phyloP scores from a whole-genome alignment of 2,797 vertebrate genomes.

The Gadopsis bispinosus region DNA sequence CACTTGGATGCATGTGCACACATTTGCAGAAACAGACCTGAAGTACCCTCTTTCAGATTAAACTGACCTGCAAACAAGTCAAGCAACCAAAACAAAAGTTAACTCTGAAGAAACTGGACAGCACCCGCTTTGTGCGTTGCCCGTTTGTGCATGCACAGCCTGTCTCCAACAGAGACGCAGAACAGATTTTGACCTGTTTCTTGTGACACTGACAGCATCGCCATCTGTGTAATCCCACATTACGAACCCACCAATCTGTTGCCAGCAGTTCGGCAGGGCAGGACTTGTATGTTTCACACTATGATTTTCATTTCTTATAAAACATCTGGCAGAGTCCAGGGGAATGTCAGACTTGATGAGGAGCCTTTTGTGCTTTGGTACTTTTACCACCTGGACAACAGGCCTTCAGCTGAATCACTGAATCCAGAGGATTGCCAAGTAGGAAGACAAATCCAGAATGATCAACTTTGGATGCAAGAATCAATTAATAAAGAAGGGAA shows the following conservation, averaged over 20 bases:
- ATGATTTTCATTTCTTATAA: slow-evolving; percentile 43
- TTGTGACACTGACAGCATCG: slow-evolving; percentile 34
- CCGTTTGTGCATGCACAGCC: slow-evolving; percentile 9
- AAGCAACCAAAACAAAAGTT: slow-evolving; percentile 6
- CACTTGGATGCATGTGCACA: slow-evolving; percentile 39
- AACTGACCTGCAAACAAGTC: slow-evolving; percentile 36
- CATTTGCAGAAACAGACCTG: slow-evolving; percentile 57
- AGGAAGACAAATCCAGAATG: slow-evolving; percentile 1
- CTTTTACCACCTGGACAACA: slow-evolving; percentile 16
- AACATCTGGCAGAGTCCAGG: slow-evolving; percentile 58
- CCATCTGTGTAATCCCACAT: slow-evolving; percentile 40
- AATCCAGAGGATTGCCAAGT: slow-evolving; percentile 8
- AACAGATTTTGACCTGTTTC: slow-evolving; percentile 28
- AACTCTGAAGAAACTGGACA: neutral
- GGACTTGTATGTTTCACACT: slow-evolving; percentile 49
- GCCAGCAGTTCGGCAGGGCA: slow-evolving; percentile 37
- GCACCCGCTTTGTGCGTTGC: neutral
- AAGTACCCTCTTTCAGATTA: slow-evolving; percentile 51
- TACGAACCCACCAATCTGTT: slow-evolving; percentile 25
- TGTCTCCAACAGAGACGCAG: neutral
- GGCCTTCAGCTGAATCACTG: neutral
- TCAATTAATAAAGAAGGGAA: neutral
- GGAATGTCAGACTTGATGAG: slow-evolving; percentile 54
- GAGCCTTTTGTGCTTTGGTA: slow-evolving; percentile 45
- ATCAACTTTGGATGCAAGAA: slow-evolving; percentile 8